Percentiles rank a stretch among this genome's conserved stretches.
Evolutionary conservation across 1,140 invertebrate genomes (phyloP).

Genomic region (Cherax destructor): DNA sequence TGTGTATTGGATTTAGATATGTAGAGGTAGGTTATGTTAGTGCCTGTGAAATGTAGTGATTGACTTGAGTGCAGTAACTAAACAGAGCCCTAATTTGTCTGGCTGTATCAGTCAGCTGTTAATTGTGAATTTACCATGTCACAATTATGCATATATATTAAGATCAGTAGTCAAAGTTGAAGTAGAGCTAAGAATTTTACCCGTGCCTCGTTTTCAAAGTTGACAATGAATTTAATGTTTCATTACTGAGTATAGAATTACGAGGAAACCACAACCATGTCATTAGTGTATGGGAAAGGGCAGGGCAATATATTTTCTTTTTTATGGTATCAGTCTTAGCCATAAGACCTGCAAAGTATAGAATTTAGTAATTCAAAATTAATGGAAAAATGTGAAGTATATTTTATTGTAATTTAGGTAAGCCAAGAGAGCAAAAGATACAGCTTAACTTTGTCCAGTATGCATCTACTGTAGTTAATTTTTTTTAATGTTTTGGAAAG

Average conservation of each 20-base stretch:
- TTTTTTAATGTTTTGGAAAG: not conserved
- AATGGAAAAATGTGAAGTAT: not conserved
- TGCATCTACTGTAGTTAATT: not conserved
- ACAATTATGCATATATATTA: slow-evolving; percentile 57
- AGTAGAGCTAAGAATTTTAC: slow-evolving; percentile 54
- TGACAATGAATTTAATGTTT: slow-evolving; percentile 31
- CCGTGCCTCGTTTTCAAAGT: slow-evolving; percentile 60
- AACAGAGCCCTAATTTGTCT: slow-evolving; percentile 26
- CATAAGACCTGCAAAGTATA: not conserved
- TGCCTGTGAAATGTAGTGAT: slow-evolving; percentile 48
- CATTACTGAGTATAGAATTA: not conserved
- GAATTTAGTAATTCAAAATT: not conserved
- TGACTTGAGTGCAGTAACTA: slow-evolving; percentile 50
- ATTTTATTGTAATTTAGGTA: not conserved
- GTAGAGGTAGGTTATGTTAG: slow-evolving; percentile 32
- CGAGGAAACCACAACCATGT: not conserved
- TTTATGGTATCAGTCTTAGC: not conserved
- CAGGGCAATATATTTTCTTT: not conserved
- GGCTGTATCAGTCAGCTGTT: slow-evolving; percentile 60
- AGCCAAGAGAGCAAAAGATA: not conserved
- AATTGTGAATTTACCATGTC: slow-evolving; percentile 45
- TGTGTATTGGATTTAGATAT: slow-evolving; percentile 35
- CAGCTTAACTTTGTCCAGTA: not conserved
- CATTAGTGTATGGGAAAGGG: not conserved
- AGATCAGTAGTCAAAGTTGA: slow-evolving; percentile 47